phyloP scores from a whole-genome alignment of 2,888 invertebrate species.

The Nineta flava region DNA sequence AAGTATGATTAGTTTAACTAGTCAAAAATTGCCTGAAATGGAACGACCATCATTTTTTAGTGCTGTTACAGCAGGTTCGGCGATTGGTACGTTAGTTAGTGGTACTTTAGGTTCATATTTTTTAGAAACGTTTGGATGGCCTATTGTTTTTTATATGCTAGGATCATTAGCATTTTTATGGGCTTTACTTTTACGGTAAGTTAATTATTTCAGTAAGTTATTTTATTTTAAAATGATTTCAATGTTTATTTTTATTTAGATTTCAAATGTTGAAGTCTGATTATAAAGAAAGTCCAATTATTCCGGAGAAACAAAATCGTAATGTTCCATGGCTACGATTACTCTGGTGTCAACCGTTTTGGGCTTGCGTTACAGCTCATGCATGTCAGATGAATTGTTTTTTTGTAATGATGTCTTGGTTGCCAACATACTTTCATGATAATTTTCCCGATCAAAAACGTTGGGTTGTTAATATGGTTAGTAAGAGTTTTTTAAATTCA shows the following conservation, averaged over 20 bases:
- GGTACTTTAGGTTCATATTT: conserved; percentile 50
- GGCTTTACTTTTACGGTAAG: conserved; percentile 12
- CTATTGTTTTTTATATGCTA: conserved; percentile 43
- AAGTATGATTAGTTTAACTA: conserved; percentile 50
- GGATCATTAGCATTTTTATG: conserved; percentile 22
- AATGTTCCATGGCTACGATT: conserved; percentile 35
- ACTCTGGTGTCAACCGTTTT: conserved; percentile 41
- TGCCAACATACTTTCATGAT: conserved; percentile 58
- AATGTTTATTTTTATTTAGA: background rate
- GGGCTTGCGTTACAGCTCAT: conserved; percentile 54
- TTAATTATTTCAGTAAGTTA: too few relatives aligned
- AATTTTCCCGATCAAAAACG: conserved; percentile 44
- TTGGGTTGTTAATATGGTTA: conserved; percentile 54
- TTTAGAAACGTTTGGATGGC: conserved; percentile 47
- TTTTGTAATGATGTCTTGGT: conserved; percentile 53
- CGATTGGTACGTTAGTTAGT: conserved; percentile 44
- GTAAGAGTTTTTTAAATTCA: too few relatives aligned
- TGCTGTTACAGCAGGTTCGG: conserved; percentile 43
- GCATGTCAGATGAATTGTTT: conserved; percentile 58
- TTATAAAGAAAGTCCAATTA: conserved; percentile 1
- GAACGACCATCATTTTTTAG: conserved; percentile 53
- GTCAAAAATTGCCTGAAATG: conserved; percentile 41
- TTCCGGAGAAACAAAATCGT: background rate
- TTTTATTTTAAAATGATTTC: background rate
- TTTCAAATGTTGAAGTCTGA: conserved; percentile 11